Percentiles rank a stretch among this genome's conserved stretches.
phyloP scores from a whole-genome alignment of 2,888 invertebrate species.

The Drosophila kokeensis region DNA sequence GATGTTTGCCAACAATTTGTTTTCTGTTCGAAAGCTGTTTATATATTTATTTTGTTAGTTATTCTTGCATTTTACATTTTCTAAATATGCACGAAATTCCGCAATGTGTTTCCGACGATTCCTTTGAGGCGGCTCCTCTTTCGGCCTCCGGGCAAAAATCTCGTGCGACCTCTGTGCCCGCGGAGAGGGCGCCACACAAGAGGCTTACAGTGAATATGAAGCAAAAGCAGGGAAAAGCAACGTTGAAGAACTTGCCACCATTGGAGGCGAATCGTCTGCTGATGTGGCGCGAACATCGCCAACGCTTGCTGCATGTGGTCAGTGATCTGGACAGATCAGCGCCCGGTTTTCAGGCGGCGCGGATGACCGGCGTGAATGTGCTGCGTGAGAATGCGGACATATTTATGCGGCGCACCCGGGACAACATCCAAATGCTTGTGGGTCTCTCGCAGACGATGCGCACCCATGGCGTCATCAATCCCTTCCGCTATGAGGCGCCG shows the following conservation, averaged over 20 bases:
- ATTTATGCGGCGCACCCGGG: slow-evolving; percentile 61
- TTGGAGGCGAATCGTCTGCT: neutral
- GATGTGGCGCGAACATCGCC: slow-evolving; percentile 60
- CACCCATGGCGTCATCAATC: slow-evolving; percentile 44
- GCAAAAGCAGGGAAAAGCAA: neutral
- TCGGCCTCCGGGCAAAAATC: neutral
- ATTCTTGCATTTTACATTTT: neutral
- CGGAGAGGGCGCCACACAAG: neutral
- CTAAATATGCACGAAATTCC: slow-evolving; percentile 33
- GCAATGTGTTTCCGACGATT: slow-evolving; percentile 21
- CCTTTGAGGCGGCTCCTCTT: neutral
- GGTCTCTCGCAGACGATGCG: slow-evolving; percentile 37
- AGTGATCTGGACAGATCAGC: slow-evolving; percentile 48
- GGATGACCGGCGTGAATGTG: slow-evolving; percentile 46
- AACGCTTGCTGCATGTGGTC: slow-evolving; percentile 30
- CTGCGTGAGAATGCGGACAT: slow-evolving; percentile 52
- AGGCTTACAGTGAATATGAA: neutral
- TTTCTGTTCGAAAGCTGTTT: neutral
- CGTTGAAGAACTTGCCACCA: neutral
- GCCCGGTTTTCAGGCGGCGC: slow-evolving; percentile 51
- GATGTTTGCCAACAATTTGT: neutral
- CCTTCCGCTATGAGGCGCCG: slow-evolving; percentile 33
- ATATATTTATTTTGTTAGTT: neutral
- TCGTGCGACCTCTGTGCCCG: neutral
- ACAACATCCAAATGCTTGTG: slow-evolving; percentile 55